phyloP scores from a whole-genome alignment of 2,797 vertebrate genomes.

The Hoplostethus atlanticus region DNA sequence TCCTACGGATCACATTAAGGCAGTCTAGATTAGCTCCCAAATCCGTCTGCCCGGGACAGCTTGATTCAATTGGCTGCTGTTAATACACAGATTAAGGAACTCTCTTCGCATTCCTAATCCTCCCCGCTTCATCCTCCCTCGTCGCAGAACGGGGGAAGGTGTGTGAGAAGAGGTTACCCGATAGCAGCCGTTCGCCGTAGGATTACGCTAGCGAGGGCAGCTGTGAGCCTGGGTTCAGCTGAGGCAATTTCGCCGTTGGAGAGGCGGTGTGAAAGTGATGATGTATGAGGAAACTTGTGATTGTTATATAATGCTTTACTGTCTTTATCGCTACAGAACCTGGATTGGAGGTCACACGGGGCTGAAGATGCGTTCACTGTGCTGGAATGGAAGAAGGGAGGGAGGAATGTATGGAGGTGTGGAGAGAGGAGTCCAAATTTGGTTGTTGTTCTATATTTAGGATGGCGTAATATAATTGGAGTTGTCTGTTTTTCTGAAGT shows the following conservation, averaged over 20 bases:
- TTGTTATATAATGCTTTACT: slow-evolving; percentile 10
- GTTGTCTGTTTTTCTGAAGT: too few species aligned
- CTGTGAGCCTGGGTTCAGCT: slow-evolving; percentile 48
- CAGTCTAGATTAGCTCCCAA: slow-evolving; percentile 66
- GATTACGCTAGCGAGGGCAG: slow-evolving; percentile 68
- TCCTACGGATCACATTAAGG: slow-evolving; percentile 50
- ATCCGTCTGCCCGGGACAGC: slow-evolving; percentile 58
- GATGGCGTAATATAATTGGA: background rate
- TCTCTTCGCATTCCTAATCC: slow-evolving; percentile 73
- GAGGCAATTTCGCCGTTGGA: slow-evolving; percentile 57
- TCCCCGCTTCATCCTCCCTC: slow-evolving; percentile 48
- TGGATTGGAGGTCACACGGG: background rate
- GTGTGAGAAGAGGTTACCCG: slow-evolving; percentile 74
- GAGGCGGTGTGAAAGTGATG: slow-evolving; percentile 50
- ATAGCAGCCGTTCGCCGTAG: slow-evolving; percentile 60
- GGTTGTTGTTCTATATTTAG: background rate
- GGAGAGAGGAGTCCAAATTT: background rate
- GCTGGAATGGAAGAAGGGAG: background rate
- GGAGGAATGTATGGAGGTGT: too few species aligned
- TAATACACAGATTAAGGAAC: slow-evolving; percentile 80
- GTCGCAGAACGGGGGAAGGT: slow-evolving; percentile 52
- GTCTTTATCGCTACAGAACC: background rate
- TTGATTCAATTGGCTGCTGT: slow-evolving; percentile 75
- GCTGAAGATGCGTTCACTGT: background rate
- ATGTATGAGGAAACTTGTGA: slow-evolving; percentile 6